Evolutionary conservation across 2,113 vertebrate genomes (phyloP).

Genomic region (Orientallactaga bullata): DNA sequence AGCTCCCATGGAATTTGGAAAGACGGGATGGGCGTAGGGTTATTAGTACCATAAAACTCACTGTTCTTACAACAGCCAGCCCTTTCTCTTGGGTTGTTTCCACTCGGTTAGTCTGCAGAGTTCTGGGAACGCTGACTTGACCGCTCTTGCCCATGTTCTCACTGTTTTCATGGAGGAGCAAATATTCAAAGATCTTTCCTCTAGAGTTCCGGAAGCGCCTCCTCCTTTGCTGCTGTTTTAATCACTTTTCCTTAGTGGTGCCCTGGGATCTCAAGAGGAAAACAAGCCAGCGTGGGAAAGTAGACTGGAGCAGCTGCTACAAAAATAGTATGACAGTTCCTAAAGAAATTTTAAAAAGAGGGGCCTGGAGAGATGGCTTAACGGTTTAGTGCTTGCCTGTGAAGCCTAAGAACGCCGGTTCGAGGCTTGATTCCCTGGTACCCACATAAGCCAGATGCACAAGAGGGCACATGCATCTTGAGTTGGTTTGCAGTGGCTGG

Average conservation of each 20-base stretch:
- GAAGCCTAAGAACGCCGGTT: too few relatives aligned
- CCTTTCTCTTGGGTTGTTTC: not conserved
- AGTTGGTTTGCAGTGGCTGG: too few relatives aligned
- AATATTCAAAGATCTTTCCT: not conserved
- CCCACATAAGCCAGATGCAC: too few relatives aligned
- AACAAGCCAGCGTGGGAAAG: not conserved
- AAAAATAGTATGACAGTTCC: not conserved
- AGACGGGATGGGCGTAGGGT: not conserved
- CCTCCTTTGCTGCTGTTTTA: not conserved
- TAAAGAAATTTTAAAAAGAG: too few relatives aligned
- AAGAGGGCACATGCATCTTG: too few relatives aligned
- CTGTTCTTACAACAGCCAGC: not conserved
- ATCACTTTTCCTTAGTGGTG: not conserved
- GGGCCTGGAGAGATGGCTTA: too few relatives aligned
- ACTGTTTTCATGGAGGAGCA: too few relatives aligned
- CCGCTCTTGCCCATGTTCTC: not conserved
- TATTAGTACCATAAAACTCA: not conserved
- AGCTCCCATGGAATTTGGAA: not conserved
- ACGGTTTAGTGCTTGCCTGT: too few relatives aligned
- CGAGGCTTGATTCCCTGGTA: too few relatives aligned
- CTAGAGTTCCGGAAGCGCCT: not conserved
- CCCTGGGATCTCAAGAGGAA: not conserved
- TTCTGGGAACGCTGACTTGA: constrained; percentile 21
- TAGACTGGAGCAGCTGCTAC: not conserved
- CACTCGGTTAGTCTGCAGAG: not conserved